Evolutionary conservation across 2,797 vertebrate genomes (phyloP), one percentile per base, ranked within the genome.

Genomic region (Centroberyx gerrardi): DNA sequence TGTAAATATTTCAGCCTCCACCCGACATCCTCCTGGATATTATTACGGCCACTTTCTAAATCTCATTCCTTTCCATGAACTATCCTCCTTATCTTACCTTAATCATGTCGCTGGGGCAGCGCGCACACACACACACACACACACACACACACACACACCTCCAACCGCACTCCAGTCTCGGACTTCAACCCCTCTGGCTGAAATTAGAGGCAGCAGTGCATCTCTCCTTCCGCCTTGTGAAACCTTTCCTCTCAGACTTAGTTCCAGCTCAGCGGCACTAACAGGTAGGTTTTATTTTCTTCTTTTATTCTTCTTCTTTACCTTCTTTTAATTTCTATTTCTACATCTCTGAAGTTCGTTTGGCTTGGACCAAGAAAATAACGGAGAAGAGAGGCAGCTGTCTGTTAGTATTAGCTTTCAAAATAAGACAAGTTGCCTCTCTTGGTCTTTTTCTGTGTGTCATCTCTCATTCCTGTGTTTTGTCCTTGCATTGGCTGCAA

Each of bases 181-280:
- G 93, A 95, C 94, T 95, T 94, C 87, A 93, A 82, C 90, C 93
- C 46, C 61, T 84, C 52, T 76, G 1, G 53, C 86, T 92, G 86
- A 84, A 90, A 92, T 80, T 84, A 60, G 82, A 90, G 59, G 72
- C 90, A 80, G 70, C 67, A 12, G 60, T 88, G 74, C 63, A 84
- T 88, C 80, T 85, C 72, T 84, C 53, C 70, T 80, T 89, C 72
- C 65, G 28, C 69, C 74, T 83, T 61, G 53, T 63, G 77, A 80
- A 84, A 76, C 40, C 71, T 29, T 56, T 74, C 64, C 55, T 62
- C 29, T 72, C 63, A 74, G 62, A 54, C 67, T 42, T 5, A 3
- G 15, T 72, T 74, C 53, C 52, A 49, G 64, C 69, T 63, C 56
- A 53, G 33, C 68, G 9, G 54, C 79, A 74, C 49, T 40, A 10